phyloP scores from a whole-genome alignment of 2,113 vertebrate species.

The Seriola dumerili region DNA sequence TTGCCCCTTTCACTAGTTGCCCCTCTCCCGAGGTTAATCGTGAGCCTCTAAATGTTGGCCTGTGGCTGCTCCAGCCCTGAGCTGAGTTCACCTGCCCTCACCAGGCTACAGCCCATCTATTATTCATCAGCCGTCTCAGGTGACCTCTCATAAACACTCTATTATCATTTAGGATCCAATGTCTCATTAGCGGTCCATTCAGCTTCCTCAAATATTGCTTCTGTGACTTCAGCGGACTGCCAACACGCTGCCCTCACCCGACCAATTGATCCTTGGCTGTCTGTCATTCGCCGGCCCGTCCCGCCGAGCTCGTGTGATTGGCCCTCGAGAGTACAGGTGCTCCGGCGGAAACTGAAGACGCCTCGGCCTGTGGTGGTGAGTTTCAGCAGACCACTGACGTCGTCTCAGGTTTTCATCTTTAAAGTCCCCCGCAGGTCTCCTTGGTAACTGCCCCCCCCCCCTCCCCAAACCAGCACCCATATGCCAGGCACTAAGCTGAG shows the following conservation, averaged over 20 bases:
- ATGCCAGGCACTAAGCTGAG: not conserved
- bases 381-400: constrained; percentile 55
- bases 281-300: constrained; percentile 32
- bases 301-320: not conserved
- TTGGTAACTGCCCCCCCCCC: constrained; percentile 32
- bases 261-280: constrained; percentile 45
- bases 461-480: not conserved
- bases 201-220: constrained; percentile 66
- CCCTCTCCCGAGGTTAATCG: constrained; percentile 1
- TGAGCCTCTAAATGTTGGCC: constrained; percentile 35
- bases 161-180: constrained; percentile 82
- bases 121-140: constrained; percentile 75
- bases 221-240: constrained; percentile 37
- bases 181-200: constrained; percentile 78
- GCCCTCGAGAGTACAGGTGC: constrained; percentile 18
- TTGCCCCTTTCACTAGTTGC: constrained; percentile 55
- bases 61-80: constrained; percentile 10
- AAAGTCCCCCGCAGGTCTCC: constrained; percentile 35
- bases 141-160: constrained; percentile 77
- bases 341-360: constrained; percentile 59
- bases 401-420: constrained; percentile 71
- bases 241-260: constrained; percentile 17
- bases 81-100: constrained; percentile 54
- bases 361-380: constrained; percentile 35
- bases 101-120: constrained; percentile 63